Base-by-base conservation (phyloP, 1,140 invertebrate genomes). In the Penaeus chinensis region DNA sequence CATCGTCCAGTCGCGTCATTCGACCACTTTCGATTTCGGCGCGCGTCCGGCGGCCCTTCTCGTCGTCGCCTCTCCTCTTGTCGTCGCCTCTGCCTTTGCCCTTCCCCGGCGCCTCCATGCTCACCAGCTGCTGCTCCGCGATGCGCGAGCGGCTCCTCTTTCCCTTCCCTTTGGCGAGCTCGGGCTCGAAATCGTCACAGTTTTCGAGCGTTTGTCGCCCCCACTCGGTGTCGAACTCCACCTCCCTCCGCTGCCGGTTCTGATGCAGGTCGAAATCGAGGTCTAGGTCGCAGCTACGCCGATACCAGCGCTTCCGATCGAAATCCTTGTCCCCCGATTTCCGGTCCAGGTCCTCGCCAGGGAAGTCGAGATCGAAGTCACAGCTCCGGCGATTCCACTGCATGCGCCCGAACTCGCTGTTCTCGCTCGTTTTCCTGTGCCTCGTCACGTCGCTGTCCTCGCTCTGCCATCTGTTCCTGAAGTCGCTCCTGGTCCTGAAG, bases 231-330 rank as follows among this genome's bases (percentile, higher is more conserved):
- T 82, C 79, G 37, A 82, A 77, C 54, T 66, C 66, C 4, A 76
- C 85, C 27, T 87, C 85, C 18, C 80, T 62, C 16, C 61, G 47
- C 71, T 87, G 54, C 11, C 54, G 77, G 4, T 62, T 76, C 47
- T 90, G 66, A 65, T 90, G 82, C 13, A 86, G 42, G 5, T 90
- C 89, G 71, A 84, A 89, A 69, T 90, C 89, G 24, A 89, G 62
- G 60, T 90, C 89, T 19, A 90, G 77, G 60, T 90, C 89, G 81
- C 89, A 90, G 74, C 89, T 90, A 42, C 89, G 79, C 47, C 89
- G 87, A 27, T 90, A 88, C 87, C 87, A 90, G 27, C 86, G 63
- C 62, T 90, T 89, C 78, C 83, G 83, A 42, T 82, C 79, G 54
- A 89, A 82, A 32, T 88, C 87, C 37, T 90, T 84, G 71, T 80